phyloP scores from a whole-genome alignment of 2,888 invertebrate genomes.

The Hemaris fuciformis region DNA sequence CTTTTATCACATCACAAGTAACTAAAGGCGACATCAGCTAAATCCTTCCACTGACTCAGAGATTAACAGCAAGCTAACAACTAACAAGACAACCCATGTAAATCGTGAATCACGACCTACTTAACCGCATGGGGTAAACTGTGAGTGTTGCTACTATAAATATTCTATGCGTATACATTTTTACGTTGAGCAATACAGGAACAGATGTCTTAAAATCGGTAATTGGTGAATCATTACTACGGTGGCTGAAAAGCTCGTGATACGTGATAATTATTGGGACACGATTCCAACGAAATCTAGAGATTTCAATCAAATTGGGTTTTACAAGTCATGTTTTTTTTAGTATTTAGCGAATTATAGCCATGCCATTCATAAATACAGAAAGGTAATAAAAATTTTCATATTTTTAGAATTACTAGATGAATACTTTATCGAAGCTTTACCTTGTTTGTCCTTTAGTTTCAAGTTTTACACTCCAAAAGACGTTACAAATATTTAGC shows the following conservation, averaged over 20 bases:
- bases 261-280: neutral
- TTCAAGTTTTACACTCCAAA: too few relatives aligned
- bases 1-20: neutral
- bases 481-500: too few relatives aligned
- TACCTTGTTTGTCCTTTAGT: too few relatives aligned
- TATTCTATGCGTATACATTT: neutral
- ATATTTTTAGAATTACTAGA: too few relatives aligned
- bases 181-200: neutral
- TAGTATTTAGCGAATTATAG: too few relatives aligned
- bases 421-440: too few relatives aligned
- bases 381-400: too few relatives aligned
- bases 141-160: slow-evolving; percentile 6
- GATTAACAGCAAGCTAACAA: neutral
- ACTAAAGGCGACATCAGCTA: neutral
- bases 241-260: neutral
- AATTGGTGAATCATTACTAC: neutral
- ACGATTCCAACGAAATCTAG: neutral
- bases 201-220: neutral
- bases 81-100: neutral
- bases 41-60: slow-evolving; percentile 1
- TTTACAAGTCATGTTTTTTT: too few relatives aligned
- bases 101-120: slow-evolving; percentile 13
- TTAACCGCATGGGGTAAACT: slow-evolving; percentile 11
- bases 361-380: neutral
- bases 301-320: too few relatives aligned